These are phyloP conservation scores for Episyrphus balteatus DNA, from an alignment of 1,140 invertebrate species.

Conservation along the genomic window DNA sequence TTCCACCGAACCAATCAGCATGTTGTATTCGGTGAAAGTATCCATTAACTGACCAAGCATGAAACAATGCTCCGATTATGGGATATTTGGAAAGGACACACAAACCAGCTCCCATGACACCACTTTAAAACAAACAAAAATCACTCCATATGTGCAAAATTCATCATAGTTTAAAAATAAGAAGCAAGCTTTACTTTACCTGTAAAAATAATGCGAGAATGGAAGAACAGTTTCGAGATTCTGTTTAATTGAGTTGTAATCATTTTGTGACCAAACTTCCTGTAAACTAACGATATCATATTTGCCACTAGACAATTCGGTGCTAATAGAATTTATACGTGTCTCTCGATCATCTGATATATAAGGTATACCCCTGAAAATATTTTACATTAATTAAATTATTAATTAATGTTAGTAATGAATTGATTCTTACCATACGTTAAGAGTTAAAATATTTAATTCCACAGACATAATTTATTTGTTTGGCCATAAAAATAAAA, in stretches of 20 bases:
- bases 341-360: slow-evolving; percentile 62
- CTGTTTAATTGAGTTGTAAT: slow-evolving; percentile 58
- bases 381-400: slow-evolving; percentile 6
- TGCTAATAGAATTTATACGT: slow-evolving; percentile 70
- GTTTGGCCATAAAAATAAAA: neutral
- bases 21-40: slow-evolving; percentile 94
- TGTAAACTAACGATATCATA: slow-evolving; percentile 88
- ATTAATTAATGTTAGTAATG: neutral
- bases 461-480: slow-evolving; percentile 22
- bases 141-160: neutral
- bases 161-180: neutral
- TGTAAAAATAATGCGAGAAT: slow-evolving; percentile 87
- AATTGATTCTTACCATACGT: slow-evolving; percentile 23
- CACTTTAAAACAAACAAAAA: slow-evolving; percentile 47
- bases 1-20: slow-evolving; percentile 97
- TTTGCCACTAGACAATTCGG: slow-evolving; percentile 51
- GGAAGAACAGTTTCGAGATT: slow-evolving; percentile 53
- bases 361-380: slow-evolving; percentile 68
- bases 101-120: slow-evolving; percentile 81
- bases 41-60: slow-evolving; percentile 90
- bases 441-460: slow-evolving; percentile 32
- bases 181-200: slow-evolving; percentile 41
- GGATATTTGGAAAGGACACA: slow-evolving; percentile 80
- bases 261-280: slow-evolving; percentile 73
- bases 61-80: slow-evolving; percentile 83